phyloP scores from a whole-genome alignment of 2,113 vertebrate species.

The Sialia sialis region DNA sequence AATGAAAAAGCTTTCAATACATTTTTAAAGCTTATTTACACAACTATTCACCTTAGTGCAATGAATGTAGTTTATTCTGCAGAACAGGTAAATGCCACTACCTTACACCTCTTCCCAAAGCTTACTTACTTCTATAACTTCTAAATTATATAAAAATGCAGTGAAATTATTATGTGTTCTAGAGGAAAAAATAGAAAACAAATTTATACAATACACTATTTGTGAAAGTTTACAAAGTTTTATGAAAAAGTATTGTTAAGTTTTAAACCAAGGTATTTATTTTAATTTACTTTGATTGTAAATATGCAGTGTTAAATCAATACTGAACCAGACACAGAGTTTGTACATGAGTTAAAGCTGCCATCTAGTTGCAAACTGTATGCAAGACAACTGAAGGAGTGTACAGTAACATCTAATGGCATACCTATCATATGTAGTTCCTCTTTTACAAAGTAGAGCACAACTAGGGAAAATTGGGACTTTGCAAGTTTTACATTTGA shows the following conservation, averaged over 20 bases:
- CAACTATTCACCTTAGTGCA: background rate
- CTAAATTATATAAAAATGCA: background rate
- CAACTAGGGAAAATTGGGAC: fast-evolving
- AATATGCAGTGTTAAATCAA: background rate
- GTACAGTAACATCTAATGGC: background rate
- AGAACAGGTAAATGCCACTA: background rate
- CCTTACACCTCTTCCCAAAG: background rate
- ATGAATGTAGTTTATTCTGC: background rate
- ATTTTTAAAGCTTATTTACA: background rate
- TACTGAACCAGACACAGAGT: background rate
- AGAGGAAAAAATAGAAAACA: background rate
- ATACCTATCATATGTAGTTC: fast-evolving
- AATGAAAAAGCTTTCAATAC: background rate
- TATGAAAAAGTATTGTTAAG: background rate
- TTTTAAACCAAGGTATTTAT: background rate
- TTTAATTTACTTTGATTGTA: background rate
- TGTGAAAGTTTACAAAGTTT: background rate
- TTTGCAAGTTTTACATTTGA: background rate
- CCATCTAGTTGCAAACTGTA: conserved; percentile 15
- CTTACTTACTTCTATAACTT: background rate
- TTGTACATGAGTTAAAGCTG: background rate
- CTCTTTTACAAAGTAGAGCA: background rate
- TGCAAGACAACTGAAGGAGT: background rate
- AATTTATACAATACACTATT: background rate
- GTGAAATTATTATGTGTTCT: background rate